Base-by-base conservation (phyloP, 2,797 vertebrate species). In the Pseudomugil gertrudae region DNA sequence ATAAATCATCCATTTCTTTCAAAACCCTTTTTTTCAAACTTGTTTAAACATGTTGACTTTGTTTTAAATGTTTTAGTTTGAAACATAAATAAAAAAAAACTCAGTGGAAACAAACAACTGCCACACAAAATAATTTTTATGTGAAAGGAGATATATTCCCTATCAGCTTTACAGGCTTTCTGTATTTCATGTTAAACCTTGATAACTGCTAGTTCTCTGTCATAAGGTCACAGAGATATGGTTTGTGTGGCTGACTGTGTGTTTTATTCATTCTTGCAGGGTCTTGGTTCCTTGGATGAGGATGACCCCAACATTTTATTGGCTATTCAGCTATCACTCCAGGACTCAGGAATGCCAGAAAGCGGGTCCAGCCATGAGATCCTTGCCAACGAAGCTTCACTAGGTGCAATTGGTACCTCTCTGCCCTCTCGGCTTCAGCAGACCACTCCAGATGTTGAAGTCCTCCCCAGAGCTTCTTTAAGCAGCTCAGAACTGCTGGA, bases 231-330 rank as follows among this genome's bases (percentile, higher is more conserved):
- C 15, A n/a, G 5, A 7, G 3, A 11, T 50, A 33, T 15, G 27
- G 30, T 14, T 30, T 21, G 43, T 17, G 14, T 61, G 19, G 14
- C 68, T 71, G 27, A 69, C 57, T n/a, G n/a, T 27, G n/a, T 47
- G 2, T 63, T 21, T 8, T 66, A 30, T 51, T n/a, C 61, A 57
- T 36, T 62, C 29, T 86, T 60, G 5, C 86, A 95, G 96, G 95
- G 95, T 87, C 92, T 95, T 57, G 96, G 96, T 81, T 99, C 97
- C 71, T 86, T 99, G 88, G 98, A 99, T 78, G 98, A 99, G 66
- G 98, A 99, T 21, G 98, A 99, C 83, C 97, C 98, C 35, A 98
- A 99, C 92, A 98, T 99, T 81, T 93, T 99, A n/a, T 90, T 99
- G 78, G 98, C 98, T 80, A 99, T 99, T 84, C 98, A 99, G 91